Evolutionary conservation across 1,140 invertebrate species (phyloP).

Genomic region (Muscidifurax raptorellus): DNA sequence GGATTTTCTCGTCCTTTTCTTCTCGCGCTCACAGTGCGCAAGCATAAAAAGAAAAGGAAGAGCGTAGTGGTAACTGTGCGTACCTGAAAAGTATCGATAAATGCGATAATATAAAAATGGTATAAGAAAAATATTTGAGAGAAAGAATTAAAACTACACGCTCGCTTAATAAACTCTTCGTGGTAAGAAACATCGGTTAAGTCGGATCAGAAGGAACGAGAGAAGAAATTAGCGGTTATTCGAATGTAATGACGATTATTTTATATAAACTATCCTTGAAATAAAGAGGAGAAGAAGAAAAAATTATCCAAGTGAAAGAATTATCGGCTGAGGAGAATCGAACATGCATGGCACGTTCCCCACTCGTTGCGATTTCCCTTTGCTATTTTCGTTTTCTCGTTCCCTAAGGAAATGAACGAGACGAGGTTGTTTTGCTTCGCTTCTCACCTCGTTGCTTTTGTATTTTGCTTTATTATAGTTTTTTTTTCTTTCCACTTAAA

Average conservation of each 20-base stretch:
- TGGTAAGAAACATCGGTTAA: slow-evolving; percentile 41
- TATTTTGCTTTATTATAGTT: slow-evolving; percentile 8
- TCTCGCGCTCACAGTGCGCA: slow-evolving; percentile 30
- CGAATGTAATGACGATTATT: slow-evolving; percentile 49
- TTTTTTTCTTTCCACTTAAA: slow-evolving; percentile 3
- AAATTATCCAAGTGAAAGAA: slow-evolving; percentile 17
- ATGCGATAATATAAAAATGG: slow-evolving; percentile 35
- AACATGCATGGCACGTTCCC: slow-evolving; percentile 34
- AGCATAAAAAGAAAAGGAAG: slow-evolving; percentile 49
- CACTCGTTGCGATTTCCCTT: slow-evolving; percentile 30
- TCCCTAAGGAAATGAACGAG: slow-evolving; percentile 6
- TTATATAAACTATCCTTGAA: slow-evolving; percentile 47
- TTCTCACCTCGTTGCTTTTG: slow-evolving; percentile 4
- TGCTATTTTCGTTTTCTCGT: slow-evolving; percentile 33
- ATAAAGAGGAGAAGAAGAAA: slow-evolving; percentile 46
- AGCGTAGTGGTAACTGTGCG: slow-evolving; percentile 52
- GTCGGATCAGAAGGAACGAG: slow-evolving; percentile 40
- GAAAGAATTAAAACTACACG: slow-evolving; percentile 30
- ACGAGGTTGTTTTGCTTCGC: slow-evolving; percentile 6
- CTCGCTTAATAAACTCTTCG: slow-evolving; percentile 40
- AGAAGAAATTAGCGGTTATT: slow-evolving; percentile 50
- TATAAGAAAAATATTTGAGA: slow-evolving; percentile 30
- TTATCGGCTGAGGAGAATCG: slow-evolving; percentile 35
- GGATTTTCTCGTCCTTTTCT: slow-evolving; percentile 52
- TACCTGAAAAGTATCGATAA: slow-evolving; percentile 54